Evolutionary conservation across 2,797 vertebrate genomes (phyloP), one percentile per base, ranked within the genome.

Genomic region (Tarsius wallacei): DNA sequence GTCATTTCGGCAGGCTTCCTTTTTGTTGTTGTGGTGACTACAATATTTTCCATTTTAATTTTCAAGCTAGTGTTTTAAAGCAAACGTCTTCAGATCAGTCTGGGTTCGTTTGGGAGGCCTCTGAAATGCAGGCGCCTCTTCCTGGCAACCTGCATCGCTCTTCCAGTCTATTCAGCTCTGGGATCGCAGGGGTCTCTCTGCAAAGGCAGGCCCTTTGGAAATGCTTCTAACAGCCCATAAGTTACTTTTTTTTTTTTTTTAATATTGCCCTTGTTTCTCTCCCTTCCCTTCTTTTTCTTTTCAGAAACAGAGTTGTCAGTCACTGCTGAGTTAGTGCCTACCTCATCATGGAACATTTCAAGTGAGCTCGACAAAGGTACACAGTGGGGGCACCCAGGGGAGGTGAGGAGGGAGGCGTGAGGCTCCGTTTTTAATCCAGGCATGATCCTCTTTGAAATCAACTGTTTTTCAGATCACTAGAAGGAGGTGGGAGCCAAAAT

Each of bases 291-390:
- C 66, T 93, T 98, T 98, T 95, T 95, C 89, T 47, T 98, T 99
- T 80, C 98, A 99, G 99, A 98, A 98, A 99, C 98, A 61, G 99
- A 99, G 90, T 98, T 99, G 96, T 98, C 99, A 16, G 97, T 99
- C 84, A 99, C 99, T 98, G 99, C 99, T 91, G 99, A 99, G 97
- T 98, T 99, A 97, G 98, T 99, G 97, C 99, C 99, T 94, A 98
- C 99, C 5, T 99, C 99, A 5, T 98, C 99, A 89, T 99, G 99
- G 99, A 99, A 99, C 98, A 96, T 98, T 97, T 99, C 99, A 86
- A 99, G 98, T 80, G 99, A 99, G 97, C 98, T 99, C 98, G 99
- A 99, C 97, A 99, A 99, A 99, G 99, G 99, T 98, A 97, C 22
- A 6, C 17, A 17, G 64, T 36, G 33, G 81, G 53, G 76, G 66